A percentile compares a stretch with the other conserved stretches of the same genome.
Evolutionary conservation across 2,113 vertebrate genomes (phyloP).

Genomic region (Pogonocichla stellata): DNA sequence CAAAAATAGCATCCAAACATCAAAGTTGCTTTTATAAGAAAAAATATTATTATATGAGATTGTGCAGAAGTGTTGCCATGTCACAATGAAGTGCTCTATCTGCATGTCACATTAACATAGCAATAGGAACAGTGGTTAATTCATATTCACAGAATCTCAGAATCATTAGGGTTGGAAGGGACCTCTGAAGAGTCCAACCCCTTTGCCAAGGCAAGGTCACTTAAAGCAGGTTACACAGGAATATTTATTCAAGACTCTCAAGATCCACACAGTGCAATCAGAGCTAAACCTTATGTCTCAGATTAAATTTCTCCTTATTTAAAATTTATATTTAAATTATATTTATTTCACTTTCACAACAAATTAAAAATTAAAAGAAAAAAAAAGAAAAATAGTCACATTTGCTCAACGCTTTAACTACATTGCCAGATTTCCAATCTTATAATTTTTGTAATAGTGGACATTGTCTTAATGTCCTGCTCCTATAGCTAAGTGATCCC

Average conservation of each 20-base stretch:
- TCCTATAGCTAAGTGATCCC: neutral
- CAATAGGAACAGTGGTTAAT: neutral
- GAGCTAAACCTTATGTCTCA: neutral
- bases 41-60: constrained; percentile 6
- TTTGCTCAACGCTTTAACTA: neutral
- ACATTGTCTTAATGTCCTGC: neutral
- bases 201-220: neutral
- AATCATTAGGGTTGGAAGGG: neutral
- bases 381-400: neutral
- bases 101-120: neutral
- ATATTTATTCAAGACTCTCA: neutral
- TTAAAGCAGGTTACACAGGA: neutral
- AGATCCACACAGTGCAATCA: neutral
- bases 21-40: constrained; percentile 32
- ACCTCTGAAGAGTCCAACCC: neutral
- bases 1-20: constrained; percentile 54
- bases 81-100: neutral
- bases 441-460: neutral
- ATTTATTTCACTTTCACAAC: neutral
- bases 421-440: neutral
- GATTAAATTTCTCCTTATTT: neutral
- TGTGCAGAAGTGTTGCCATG: neutral
- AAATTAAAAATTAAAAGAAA: neutral
- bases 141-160: neutral
- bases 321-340: neutral